phyloP scores from a whole-genome alignment of 2,888 invertebrate species.

The Napeogenes inachia region DNA sequence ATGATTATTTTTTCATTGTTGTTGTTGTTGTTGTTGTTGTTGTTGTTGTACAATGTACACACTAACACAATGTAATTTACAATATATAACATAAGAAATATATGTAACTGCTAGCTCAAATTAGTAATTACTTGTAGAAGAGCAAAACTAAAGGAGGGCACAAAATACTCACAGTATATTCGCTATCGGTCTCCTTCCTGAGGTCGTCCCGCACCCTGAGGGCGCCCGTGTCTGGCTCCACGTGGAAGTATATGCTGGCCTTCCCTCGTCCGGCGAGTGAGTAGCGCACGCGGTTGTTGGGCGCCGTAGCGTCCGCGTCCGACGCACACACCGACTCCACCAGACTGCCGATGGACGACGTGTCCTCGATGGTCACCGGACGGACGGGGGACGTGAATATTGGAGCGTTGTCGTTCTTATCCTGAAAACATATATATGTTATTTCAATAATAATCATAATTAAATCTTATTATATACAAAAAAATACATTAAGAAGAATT shows the following conservation, averaged over 20 bases:
- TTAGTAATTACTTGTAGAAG: background rate
- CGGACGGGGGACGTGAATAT: slow-evolving; percentile 89
- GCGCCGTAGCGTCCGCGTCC: slow-evolving; percentile 90
- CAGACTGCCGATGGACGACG: slow-evolving; percentile 87
- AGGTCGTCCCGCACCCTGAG: slow-evolving; percentile 89
- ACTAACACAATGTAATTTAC: no score
- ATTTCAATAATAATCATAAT: background rate
- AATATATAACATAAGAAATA: background rate
- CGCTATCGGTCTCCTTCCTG: slow-evolving; percentile 89
- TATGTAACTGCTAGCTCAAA: slow-evolving; percentile 2
- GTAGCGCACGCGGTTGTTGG: slow-evolving; percentile 88
- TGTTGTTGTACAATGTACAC: no score
- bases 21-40: no score
- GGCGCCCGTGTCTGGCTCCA: slow-evolving; percentile 90
- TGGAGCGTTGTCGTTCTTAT: slow-evolving; percentile 92
- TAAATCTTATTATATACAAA: background rate
- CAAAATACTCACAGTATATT: slow-evolving; percentile 83
- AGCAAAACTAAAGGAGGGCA: no score
- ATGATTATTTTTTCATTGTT: no score
- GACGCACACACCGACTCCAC: slow-evolving; percentile 87
- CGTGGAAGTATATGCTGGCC: slow-evolving; percentile 90
- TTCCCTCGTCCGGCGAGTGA: slow-evolving; percentile 90
- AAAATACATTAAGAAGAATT: background rate
- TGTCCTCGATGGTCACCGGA: slow-evolving; percentile 89
- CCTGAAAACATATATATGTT: slow-evolving; percentile 67